A percentile compares a stretch with the other conserved stretches of the same genome.
These are phyloP conservation scores for Dendroctonus valens DNA, from an alignment of 1,140 invertebrate species.

Conservation along the genomic window DNA sequence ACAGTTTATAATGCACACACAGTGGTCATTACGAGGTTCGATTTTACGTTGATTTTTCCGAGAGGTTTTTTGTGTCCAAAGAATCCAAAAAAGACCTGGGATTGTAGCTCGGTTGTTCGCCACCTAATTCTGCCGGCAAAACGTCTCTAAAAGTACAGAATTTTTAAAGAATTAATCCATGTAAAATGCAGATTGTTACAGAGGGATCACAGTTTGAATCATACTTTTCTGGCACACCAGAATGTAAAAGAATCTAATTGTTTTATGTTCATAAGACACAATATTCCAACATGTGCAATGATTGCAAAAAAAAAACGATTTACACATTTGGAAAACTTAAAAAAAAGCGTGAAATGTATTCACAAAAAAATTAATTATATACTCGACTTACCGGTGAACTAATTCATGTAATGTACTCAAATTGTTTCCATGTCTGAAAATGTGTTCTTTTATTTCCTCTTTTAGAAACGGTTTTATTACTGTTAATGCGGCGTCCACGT, in stretches of 20 bases:
- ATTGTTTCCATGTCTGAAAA: slow-evolving; percentile 83
- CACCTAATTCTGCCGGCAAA: slow-evolving; percentile 81
- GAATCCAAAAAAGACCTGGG: slow-evolving; percentile 63
- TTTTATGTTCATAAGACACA: too few relatives aligned
- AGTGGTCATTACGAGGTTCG: too few relatives aligned
- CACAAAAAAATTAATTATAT: too few relatives aligned
- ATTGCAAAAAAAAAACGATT: too few relatives aligned
- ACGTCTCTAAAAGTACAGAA: slow-evolving; percentile 57
- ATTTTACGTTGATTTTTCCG: slow-evolving; percentile 9
- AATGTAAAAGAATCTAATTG: too few relatives aligned
- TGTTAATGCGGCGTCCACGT: slow-evolving; percentile 79
- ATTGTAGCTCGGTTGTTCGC: slow-evolving; percentile 78
- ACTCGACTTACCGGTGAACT: slow-evolving; percentile 48
- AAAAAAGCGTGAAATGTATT: too few relatives aligned
- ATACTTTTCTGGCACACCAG: too few relatives aligned
- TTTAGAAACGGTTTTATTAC: slow-evolving; percentile 83
- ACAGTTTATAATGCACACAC: not conserved
- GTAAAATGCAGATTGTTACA: not conserved
- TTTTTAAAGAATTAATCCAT: not conserved
- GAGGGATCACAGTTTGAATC: too few relatives aligned
- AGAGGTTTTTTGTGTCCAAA: slow-evolving; percentile 20
- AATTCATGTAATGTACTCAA: slow-evolving; percentile 77
- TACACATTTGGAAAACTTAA: too few relatives aligned
- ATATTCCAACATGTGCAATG: too few relatives aligned
- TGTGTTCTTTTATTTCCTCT: slow-evolving; percentile 77